Percentiles rank a stretch among this genome's conserved stretches.
These are phyloP conservation scores for Passerina amoena DNA, from an alignment of 2,113 vertebrate genomes.

Conservation along the genomic window DNA sequence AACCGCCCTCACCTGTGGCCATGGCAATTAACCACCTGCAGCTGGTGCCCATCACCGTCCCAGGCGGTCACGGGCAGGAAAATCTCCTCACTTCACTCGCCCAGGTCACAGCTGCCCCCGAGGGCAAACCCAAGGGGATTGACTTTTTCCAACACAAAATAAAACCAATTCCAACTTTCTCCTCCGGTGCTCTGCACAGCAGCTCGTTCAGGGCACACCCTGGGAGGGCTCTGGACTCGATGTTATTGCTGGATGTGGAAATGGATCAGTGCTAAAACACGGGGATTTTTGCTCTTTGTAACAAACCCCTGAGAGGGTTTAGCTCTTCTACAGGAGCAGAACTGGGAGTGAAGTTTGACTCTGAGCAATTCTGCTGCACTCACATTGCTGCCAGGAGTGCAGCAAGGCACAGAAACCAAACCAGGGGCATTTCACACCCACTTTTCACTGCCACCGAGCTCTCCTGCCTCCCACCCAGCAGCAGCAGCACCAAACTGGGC, in stretches of 20 bases:
- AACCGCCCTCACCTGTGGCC: rapidly evolving
- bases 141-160: not conserved
- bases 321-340: not conserved
- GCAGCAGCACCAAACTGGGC: not conserved
- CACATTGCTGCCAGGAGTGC: rapidly evolving
- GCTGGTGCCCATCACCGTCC: rapidly evolving
- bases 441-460: not conserved
- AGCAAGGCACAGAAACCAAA: not conserved
- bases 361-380: rapidly evolving
- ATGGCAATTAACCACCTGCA: rapidly evolving
- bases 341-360: not conserved
- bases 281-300: not conserved
- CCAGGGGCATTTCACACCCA: rapidly evolving
- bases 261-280: not conserved
- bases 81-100: rapidly evolving
- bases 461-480: not conserved
- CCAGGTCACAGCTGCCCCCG: rapidly evolving
- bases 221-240: rapidly evolving
- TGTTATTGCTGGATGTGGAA: rapidly evolving
- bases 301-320: not conserved
- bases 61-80: rapidly evolving
- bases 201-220: rapidly evolving
- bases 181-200: not conserved
- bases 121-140: rapidly evolving
- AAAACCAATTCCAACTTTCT: not conserved